A percentile compares a stretch with the other conserved stretches of the same genome.
phyloP scores from a whole-genome alignment of 1,140 invertebrate genomes.

The Sinella curviseta region DNA sequence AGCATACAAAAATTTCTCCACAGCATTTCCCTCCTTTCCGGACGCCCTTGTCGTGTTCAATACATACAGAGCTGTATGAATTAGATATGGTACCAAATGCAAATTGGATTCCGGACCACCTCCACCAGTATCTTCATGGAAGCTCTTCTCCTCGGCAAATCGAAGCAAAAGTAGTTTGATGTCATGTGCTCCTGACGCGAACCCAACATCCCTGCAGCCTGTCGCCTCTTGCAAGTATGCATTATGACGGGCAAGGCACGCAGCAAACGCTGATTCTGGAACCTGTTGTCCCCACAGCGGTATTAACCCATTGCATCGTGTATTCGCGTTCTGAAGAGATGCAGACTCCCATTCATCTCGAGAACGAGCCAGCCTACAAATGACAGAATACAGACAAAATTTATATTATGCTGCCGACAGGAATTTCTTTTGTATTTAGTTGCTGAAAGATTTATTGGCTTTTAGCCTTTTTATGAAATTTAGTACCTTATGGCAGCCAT shows the following conservation, averaged over 20 bases:
- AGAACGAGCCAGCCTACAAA: slow-evolving; percentile 63
- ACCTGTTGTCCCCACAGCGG: slow-evolving; percentile 96
- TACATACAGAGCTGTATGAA: slow-evolving; percentile 93
- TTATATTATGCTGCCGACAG: neutral
- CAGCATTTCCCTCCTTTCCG: slow-evolving; percentile 70
- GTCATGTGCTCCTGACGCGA: slow-evolving; percentile 87
- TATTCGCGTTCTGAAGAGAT: slow-evolving; percentile 95
- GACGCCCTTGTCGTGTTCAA: slow-evolving; percentile 84
- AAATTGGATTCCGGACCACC: slow-evolving; percentile 94
- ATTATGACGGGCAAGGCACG: slow-evolving; percentile 85
- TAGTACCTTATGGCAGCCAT: slow-evolving; percentile 83
- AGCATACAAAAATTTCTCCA: slow-evolving; percentile 68
- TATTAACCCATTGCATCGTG: slow-evolving; percentile 91
- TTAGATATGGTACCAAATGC: slow-evolving; percentile 90
- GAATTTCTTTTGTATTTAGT: neutral
- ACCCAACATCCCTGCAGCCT: slow-evolving; percentile 72
- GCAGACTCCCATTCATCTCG: slow-evolving; percentile 98
- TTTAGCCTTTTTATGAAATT: neutral
- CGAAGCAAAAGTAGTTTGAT: slow-evolving; percentile 84
- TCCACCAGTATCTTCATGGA: slow-evolving; percentile 95
- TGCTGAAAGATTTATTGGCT: neutral
- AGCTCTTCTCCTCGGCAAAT: slow-evolving; percentile 91
- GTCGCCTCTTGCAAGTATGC: slow-evolving; percentile 68
- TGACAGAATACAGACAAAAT: slow-evolving; percentile 14
- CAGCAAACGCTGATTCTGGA: slow-evolving; percentile 90